Evolutionary conservation across 2,797 vertebrate genomes (phyloP), one percentile per base, ranked within the genome.

Genomic region (Acipenser oxyrinchus): DNA sequence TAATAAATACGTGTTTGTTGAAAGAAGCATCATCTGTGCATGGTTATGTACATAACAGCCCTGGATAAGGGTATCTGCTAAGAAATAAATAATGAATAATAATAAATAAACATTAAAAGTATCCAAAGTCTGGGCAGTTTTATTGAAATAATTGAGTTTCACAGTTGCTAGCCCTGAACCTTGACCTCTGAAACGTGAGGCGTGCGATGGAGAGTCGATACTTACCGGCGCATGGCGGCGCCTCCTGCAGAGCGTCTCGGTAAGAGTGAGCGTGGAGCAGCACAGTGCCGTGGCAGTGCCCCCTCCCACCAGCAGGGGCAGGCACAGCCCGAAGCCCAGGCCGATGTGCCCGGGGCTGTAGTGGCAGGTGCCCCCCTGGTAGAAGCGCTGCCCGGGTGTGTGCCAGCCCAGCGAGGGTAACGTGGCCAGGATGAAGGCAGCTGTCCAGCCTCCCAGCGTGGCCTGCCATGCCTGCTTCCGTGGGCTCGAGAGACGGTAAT

Each of bases 351-450:
- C 89, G 71, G 90, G 89, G 5, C 90, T 88, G 79, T 91, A 91
- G 74, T 89, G 89, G 83, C 90, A 91, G 53, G 53, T 55, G 71
- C 88, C 89, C 0, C 84, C 85, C 63, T 88, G 86, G 0, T 90
- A 91, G 75, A 91, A 91, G 55, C 90, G 86, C 70, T 91, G 86
- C 0, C 87, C 88, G 0, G 91, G 91, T 79, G 91, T 89, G 71
- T 91, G 90, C 90, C 90, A 91, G 77, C 90, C 90, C 0, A 91
- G 90, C 76, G 90, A 90, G 53, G 90, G 90, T 71, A 91, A 70
- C 0, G 90, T 90, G 68, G 89, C 91, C 51, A 91, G 85, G 72
- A 91, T 88, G 81, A 91, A 91, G 0, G 89, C 89, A 48, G 90
- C 90, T 82, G 89, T 89, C 90, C 90, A 91, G 75, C 91, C 90